Evolutionary conservation across 2,113 vertebrate genomes (phyloP).

Genomic region (Jaculus jaculus): DNA sequence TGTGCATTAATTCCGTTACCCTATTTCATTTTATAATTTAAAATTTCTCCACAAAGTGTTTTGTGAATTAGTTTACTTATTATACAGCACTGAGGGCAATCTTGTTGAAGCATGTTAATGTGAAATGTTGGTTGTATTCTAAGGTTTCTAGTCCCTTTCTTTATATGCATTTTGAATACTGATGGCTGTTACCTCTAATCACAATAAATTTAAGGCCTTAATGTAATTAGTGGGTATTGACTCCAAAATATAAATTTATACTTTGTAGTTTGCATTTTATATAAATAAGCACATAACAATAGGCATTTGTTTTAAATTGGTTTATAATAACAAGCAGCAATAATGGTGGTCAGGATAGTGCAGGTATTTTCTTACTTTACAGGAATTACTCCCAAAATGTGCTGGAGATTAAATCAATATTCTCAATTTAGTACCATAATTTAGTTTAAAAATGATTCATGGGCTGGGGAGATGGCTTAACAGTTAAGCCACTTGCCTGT

Average conservation of each 20-base stretch:
- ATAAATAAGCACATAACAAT: not conserved
- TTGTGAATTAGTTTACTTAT: not conserved
- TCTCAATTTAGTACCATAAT: not conserved
- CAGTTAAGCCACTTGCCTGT: too few relatives aligned
- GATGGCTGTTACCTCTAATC: not conserved
- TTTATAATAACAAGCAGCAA: not conserved
- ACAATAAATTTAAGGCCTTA: not conserved
- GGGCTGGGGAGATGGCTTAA: too few relatives aligned
- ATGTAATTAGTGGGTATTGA: not conserved
- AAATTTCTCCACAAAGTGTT: not conserved
- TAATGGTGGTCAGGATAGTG: not conserved
- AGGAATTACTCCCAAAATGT: not conserved
- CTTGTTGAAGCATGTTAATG: not conserved
- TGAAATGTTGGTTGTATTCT: not conserved
- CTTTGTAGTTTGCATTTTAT: not conserved
- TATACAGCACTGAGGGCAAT: not conserved
- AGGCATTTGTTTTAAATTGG: not conserved
- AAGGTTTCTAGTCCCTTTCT: not conserved
- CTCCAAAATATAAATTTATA: not conserved
- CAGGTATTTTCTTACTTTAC: not conserved
- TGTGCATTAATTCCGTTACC: not conserved
- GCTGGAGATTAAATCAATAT: not conserved
- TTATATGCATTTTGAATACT: slow-evolving; percentile 9
- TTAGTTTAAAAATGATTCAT: not conserved
- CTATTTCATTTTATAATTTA: slow-evolving; percentile 8